Base-by-base conservation (phyloP, 2,113 vertebrate genomes). In the Hylia prasina region DNA sequence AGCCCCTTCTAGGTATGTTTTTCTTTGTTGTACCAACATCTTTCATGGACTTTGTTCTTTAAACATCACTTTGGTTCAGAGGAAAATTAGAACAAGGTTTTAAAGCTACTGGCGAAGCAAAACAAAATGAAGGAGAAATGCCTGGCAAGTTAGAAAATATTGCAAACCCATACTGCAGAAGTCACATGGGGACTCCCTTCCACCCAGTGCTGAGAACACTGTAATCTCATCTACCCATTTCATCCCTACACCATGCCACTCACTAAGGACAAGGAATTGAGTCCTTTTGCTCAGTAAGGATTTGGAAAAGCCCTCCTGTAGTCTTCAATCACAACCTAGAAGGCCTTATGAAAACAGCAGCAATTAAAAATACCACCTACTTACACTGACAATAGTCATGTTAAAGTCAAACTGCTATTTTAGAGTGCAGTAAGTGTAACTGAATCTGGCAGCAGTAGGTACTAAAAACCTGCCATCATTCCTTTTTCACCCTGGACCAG, bases 131-230 rank as follows among this genome's bases (percentile, higher is more conserved):
- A 53, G 28, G 33, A 70, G 79, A 71, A 82, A 86, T 6, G 44
- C 58, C 76, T 87, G 69, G 27, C 47, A 76, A 93, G 50, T 89
- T 82, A 92, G 72, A 96, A 82, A 83, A 93, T 83, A 84, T 65
- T 53, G 19, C 60, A 95, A 91, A 85, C 44, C 50, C 57, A 87
- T 50, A 57, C 12, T 63, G 48, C 35, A 89, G 82, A 97, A 94
- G 24, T 40, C 56, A 93, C 9, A 30, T n/a, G 15, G 21, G 19
- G 58, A 82, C 30, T 90, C 10, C 15, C 31, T 66, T 42, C 39
- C 27, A 35, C 8, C 5, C 35, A 15, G 17, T 47, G 42, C 50
- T 21, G 10, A 78, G 19, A 91, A 64, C 31, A 64, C 0, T 51
- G 42, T 42, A 77, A 76, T 51, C 51, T 56, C 42, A 58, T 15